Evolutionary conservation across 2,888 invertebrate genomes (phyloP).

Genomic region (Monoplex corrugatus): DNA sequence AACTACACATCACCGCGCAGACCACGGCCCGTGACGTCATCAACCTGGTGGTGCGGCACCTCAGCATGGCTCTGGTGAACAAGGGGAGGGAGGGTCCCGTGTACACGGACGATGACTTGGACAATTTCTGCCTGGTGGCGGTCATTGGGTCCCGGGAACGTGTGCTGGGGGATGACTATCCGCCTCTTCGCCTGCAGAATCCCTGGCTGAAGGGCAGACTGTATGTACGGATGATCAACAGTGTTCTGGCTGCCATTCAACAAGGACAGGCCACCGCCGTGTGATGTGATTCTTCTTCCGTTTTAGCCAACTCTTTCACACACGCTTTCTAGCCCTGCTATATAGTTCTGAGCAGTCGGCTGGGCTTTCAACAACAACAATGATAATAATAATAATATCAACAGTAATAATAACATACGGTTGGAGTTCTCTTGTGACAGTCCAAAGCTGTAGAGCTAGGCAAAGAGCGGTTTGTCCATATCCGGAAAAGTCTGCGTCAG

Average conservation of each 20-base stretch:
- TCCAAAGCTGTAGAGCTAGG: no score
- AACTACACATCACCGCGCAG: conserved; percentile 94
- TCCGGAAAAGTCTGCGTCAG: no score
- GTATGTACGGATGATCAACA: conserved; percentile 95
- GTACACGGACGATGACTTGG: conserved; percentile 87
- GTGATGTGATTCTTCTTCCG: no score
- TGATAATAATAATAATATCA: no score
- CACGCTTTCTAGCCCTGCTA: no score
- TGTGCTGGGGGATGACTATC: conserved; percentile 96
- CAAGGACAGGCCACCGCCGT: conserved; percentile 82
- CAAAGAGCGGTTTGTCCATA: no score
- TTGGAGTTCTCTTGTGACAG: no score
- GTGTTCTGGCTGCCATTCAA: conserved; percentile 80
- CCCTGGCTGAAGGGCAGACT: conserved; percentile 97
- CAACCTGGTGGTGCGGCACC: conserved; percentile 95
- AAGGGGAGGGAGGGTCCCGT: conserved; percentile 89
- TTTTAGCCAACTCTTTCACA: no score
- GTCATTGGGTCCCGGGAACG: conserved; percentile 97
- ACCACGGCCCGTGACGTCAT: conserved; percentile 98
- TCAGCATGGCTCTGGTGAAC: conserved; percentile 85
- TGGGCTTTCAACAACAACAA: no score
- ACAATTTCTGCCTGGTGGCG: conserved; percentile 95
- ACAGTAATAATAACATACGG: no score
- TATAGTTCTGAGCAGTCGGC: no score
- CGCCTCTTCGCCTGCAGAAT: conserved; percentile 94